Percentiles rank a stretch among this genome's conserved stretches.
Conservation (phyloP, 2,113 vertebrate genomes). For the Emydura subglobosa region DNA sequence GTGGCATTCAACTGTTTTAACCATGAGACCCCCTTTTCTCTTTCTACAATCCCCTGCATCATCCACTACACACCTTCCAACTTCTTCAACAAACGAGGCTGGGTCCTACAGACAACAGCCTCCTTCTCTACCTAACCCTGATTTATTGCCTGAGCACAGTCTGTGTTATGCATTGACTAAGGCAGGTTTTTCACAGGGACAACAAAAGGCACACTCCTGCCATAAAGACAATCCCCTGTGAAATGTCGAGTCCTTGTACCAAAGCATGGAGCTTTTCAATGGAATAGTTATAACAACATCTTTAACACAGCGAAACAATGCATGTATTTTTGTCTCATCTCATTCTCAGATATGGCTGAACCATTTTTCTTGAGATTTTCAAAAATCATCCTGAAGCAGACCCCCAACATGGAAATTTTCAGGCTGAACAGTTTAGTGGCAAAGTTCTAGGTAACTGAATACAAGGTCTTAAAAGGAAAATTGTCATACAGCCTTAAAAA, state of each 20-base stretch:
- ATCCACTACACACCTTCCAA: background rate
- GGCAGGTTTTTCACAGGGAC: background rate
- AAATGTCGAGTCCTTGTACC: background rate
- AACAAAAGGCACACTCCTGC: background rate
- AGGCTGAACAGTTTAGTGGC: background rate
- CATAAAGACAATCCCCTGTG: background rate
- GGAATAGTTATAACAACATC: background rate
- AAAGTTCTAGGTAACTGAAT: background rate
- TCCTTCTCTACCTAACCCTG: background rate
- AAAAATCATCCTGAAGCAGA: background rate
- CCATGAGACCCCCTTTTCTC: background rate
- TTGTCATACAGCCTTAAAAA: background rate
- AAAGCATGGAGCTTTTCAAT: background rate
- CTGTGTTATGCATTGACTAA: accelerated
- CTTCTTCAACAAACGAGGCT: background rate
- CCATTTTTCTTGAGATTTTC: background rate
- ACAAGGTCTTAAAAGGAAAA: background rate
- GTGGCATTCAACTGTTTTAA: background rate
- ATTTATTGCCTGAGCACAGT: background rate
- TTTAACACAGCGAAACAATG: background rate
- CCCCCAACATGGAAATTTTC: background rate
- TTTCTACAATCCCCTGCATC: background rate
- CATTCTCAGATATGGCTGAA: background rate
- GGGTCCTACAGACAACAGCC: background rate
- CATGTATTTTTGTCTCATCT: background rate